These are phyloP conservation scores for Elephantulus edwardii DNA, from an alignment of 2,113 vertebrate genomes.

Conservation along the genomic window DNA sequence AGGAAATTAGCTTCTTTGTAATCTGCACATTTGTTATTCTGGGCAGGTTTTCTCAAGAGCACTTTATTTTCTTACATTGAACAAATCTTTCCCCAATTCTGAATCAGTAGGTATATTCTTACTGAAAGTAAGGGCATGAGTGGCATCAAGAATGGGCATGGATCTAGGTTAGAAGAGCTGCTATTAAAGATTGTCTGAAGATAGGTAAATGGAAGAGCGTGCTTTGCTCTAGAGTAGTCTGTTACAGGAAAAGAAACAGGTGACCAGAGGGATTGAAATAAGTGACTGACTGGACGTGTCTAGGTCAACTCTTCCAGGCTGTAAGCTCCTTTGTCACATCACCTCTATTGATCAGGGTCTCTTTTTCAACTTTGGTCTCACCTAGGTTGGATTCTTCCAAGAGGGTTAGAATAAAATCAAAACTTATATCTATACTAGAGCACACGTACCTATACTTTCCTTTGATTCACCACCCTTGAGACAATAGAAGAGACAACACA, in stretches of 20 bases:
- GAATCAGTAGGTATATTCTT: background rate
- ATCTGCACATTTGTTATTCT: background rate
- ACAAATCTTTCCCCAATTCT: background rate
- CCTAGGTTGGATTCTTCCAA: background rate
- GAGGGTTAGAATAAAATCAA: background rate
- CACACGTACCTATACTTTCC: too few species aligned
- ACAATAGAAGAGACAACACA: background rate
- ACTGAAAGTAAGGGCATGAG: background rate
- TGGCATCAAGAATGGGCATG: background rate
- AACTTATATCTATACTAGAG: background rate
- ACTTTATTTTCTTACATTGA: background rate
- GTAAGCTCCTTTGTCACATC: background rate
- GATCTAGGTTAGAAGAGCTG: background rate
- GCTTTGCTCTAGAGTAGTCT: background rate
- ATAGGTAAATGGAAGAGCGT: background rate
- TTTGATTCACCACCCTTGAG: background rate
- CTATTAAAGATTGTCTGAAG: background rate
- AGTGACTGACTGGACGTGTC: too few species aligned
- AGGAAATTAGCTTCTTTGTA: constrained; percentile 38
- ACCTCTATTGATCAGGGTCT: background rate
- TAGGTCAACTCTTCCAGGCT: background rate
- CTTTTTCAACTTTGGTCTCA: background rate
- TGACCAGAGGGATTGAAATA: background rate
- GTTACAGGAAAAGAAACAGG: background rate
- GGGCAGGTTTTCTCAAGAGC: background rate